Conservation (phyloP, 1,140 invertebrate genomes). For the Nomia melanderi region DNA sequence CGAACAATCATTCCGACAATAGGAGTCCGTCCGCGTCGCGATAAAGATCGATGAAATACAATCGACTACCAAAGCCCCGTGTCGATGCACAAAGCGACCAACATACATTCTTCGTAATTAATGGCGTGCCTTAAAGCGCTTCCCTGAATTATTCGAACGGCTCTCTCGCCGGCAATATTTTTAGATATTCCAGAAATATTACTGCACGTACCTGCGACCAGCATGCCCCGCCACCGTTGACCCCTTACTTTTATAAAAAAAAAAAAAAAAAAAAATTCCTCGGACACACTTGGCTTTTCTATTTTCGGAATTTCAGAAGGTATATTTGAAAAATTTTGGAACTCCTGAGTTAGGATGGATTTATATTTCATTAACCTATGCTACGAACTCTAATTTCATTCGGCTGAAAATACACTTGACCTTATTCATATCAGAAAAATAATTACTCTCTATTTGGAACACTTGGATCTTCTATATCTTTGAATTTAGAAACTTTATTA, state of each 20-base stretch:
- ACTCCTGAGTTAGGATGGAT: too few relatives aligned
- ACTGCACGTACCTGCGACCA: neutral
- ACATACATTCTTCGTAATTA: neutral
- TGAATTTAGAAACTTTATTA: too few relatives aligned
- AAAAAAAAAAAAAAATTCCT: neutral
- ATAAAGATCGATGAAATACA: constrained; percentile 1
- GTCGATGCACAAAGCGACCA: neutral
- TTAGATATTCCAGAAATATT: neutral
- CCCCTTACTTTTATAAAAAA: neutral
- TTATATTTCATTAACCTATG: too few relatives aligned
- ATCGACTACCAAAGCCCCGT: neutral
- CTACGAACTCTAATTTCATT: too few relatives aligned
- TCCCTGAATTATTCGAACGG: neutral
- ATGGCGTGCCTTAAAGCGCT: neutral
- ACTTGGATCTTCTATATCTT: too few relatives aligned
- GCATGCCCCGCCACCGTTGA: neutral
- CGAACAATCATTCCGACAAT: neutral
- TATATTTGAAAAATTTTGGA: too few relatives aligned
- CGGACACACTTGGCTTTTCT: neutral
- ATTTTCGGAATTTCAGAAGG: neutral
- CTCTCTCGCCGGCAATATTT: neutral
- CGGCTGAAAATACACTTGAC: too few relatives aligned
- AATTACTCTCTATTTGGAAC: too few relatives aligned
- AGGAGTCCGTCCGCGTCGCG: neutral
- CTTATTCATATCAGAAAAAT: too few relatives aligned